Evolutionary conservation across 2,888 invertebrate genomes (phyloP), one percentile per base, ranked within the genome.

Genomic region (Caradrina clavipalpis): DNA sequence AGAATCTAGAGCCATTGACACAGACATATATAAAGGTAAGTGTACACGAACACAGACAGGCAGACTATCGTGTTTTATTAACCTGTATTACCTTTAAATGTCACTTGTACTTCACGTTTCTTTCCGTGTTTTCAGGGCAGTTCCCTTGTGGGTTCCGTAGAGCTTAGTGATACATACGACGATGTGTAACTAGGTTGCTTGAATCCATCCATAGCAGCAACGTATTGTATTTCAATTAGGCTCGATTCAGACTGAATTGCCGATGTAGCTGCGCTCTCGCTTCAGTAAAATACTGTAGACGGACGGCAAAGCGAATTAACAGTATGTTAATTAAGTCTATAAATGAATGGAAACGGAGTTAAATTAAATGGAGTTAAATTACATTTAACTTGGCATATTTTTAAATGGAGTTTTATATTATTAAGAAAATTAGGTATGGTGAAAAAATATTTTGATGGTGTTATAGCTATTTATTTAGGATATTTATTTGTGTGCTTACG

Each of bases 211-310:
- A 35, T 26, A 42, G 54, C 31, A 63, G 17, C n/a, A n/a, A 22
- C 21, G 61, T 69, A 73, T 69, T 77, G 68, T 69, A 69, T 69
- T 68, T 56, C 69, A 73, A 77, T 73, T 69, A 78, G 62, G 51
- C 26, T 73, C 55, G 26, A 56, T 73, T 60, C 56, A 62, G 58
- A 65, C 58, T 62, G 49, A 7, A 50, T 54, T 63, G 49, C 17
- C 39, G 50, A 55, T 21, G 17, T 62, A 17, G 45, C 26, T 22
- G 31, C 1, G n/a, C 2, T 50, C 22, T 58, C 31, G 49, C 35
- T 55, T 21, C 17, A 21, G 15, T 55, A 39, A 47, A 59, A 7
- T 45, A 17, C 7, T 39, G 11, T n/a, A 49, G 3, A 56, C 19
- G 22, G 19, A 15, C 1, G 15, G 45, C 19, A 26, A 45, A 21